Evolutionary conservation across 2,888 invertebrate species (phyloP).

Genomic region (Polydrusus cervinus): DNA sequence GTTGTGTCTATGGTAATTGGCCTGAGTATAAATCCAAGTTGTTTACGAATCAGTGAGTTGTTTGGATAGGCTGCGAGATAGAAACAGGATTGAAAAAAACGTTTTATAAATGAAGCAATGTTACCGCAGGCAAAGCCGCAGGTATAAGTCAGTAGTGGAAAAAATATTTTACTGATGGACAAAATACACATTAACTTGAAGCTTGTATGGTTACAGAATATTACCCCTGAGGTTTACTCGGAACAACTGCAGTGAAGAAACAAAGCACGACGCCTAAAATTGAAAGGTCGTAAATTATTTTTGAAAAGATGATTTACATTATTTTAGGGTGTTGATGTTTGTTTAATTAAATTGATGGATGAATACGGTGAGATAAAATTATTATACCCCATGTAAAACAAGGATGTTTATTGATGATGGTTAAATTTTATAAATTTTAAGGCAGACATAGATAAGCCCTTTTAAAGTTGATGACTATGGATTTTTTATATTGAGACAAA

Average conservation of each 20-base stretch:
- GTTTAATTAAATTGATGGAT: constrained; percentile 47
- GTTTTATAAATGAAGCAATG: too few species aligned
- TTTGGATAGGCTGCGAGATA: too few species aligned
- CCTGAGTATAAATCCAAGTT: too few species aligned
- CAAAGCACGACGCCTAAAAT: constrained; percentile 12
- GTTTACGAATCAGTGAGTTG: too few species aligned
- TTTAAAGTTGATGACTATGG: constrained; percentile 23
- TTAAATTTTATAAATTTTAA: constrained; percentile 3
- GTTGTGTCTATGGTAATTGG: too few species aligned
- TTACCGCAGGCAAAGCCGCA: too few species aligned
- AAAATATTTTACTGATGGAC: neutral
- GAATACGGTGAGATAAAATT: constrained; percentile 17
- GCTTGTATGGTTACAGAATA: constrained; percentile 9
- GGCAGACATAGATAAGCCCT: constrained; percentile 1
- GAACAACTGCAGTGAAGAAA: constrained; percentile 35
- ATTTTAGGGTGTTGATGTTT: constrained; percentile 38
- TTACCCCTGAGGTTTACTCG: constrained; percentile 29
- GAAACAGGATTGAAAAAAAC: too few species aligned
- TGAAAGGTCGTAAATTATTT: constrained; percentile 40
- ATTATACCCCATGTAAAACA: constrained; percentile 6
- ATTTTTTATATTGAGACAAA: constrained; percentile 14
- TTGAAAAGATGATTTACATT: constrained; percentile 29
- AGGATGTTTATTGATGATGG: constrained; percentile 22
- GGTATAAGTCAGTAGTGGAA: too few species aligned
- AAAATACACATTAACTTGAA: neutral